Conservation (phyloP, 2,113 vertebrate genomes). For the Ictalurus punctatus region DNA sequence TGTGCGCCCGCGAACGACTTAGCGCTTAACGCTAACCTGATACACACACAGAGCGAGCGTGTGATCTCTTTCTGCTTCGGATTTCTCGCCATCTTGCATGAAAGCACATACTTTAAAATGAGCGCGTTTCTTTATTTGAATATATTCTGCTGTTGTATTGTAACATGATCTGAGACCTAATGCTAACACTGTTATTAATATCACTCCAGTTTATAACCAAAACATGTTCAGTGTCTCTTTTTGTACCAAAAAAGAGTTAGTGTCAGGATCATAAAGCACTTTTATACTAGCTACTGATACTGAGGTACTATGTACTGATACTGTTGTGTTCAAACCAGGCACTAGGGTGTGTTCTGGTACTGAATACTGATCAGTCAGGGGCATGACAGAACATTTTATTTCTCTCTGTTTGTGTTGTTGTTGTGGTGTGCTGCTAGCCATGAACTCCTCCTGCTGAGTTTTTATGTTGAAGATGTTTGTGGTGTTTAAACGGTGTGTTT, state of each 20-base stretch:
- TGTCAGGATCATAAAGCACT: background rate
- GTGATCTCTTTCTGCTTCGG: background rate
- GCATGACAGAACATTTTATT: no score
- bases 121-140: background rate
- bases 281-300: background rate
- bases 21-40: slow-evolving; percentile 2
- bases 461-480: background rate
- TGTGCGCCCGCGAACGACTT: background rate
- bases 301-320: no score
- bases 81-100: background rate
- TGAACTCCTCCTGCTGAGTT: background rate
- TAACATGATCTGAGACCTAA: background rate
- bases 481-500: background rate
- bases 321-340: background rate
- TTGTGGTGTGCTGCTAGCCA: background rate
- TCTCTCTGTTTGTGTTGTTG: background rate
- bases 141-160: background rate
- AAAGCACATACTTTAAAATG: background rate
- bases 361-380: no score
- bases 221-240: background rate
- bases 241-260: background rate
- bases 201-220: background rate
- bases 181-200: background rate
- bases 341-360: background rate
- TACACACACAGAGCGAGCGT: background rate